Percentiles rank a stretch among this genome's conserved stretches.
Evolutionary conservation across 2,888 invertebrate species (phyloP).

Genomic region (Amblyjoppa fuscipennis): DNA sequence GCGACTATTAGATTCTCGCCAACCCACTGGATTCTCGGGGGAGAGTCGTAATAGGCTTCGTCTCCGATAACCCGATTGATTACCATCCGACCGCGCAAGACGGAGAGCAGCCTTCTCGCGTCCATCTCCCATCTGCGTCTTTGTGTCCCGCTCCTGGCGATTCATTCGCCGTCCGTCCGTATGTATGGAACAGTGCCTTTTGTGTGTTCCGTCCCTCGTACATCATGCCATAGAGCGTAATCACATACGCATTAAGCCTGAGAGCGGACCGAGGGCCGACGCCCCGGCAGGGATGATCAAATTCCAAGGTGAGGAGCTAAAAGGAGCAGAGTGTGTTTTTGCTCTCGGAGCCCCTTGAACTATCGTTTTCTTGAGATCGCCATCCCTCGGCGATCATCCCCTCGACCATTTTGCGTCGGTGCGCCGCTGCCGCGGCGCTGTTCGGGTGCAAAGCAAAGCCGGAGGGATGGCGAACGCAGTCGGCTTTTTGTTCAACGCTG

Average conservation of each 20-base stretch:
- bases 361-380: conserved; percentile 42
- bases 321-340: conserved; percentile 5
- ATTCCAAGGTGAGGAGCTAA: conserved; percentile 11
- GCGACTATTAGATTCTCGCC: conserved; percentile 28
- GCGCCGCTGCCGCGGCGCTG: conserved; percentile 43
- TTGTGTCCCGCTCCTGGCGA: neutral
- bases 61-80: conserved; percentile 30
- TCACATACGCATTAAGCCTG: neutral
- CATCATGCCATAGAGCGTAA: neutral
- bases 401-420: conserved; percentile 12
- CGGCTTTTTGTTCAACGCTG: conserved; percentile 72
- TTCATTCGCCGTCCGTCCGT: neutral
- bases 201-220: neutral
- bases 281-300: conserved; percentile 4
- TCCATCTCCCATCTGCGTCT: neutral
- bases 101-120: conserved; percentile 58
- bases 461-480: conserved; percentile 53
- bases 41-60: neutral
- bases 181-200: neutral
- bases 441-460: conserved; percentile 26
- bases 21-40: neutral
- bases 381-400: conserved; percentile 31
- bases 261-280: neutral
- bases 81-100: conserved; percentile 1
- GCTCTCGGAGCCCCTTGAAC: conserved; percentile 32